Evolutionary conservation across 2,888 invertebrate genomes (phyloP), one percentile per base, ranked within the genome.

Genomic region (Alloplasta piceator): DNA sequence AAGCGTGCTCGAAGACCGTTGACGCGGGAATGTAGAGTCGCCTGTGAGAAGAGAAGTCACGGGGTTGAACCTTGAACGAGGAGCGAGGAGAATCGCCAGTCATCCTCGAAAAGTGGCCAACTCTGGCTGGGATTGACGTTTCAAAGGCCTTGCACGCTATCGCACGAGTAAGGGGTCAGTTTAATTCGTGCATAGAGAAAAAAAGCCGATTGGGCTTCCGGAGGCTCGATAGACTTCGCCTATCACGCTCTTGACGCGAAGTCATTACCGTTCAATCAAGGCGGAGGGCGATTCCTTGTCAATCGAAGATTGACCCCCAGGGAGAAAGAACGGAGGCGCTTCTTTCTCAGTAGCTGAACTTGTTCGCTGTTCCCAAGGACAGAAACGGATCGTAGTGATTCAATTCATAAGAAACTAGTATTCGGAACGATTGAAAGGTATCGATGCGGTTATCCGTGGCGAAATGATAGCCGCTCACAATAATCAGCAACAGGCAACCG

Each of bases 381-480:
- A 26, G 26, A 26, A 26, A 26, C 26, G 1, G 26, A 26, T 26
- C 3, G 26, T 26, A 26, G 26, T 26, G 26, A 26, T 2, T 26
- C 1, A 26, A 26, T 26, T 26, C 26, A 26, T 26, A 26, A 26
- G 26, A 26, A 26, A 26, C 3, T 26, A 26, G 26, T 1, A 26
- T 26, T 26, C 26, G 3, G 26, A 26, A 26, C 1, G 26, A 3
- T 26, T 26, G 26, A 26, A 26, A 26, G 26, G 26, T 26, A 26
- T 26, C 43, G 43, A 10, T 1, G 1, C 10, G 10, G 43, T 9
- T 43, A 9, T 43, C 43, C 43, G 6, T 36, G 43, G 38, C 10
- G 43, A 16, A 61, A 63, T 91, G 91, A 89, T 90, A 84, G 88
- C 87, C 36, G 87, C 89, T 76, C 86, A 87, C 36, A 87, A 87